Percentiles rank a stretch among this genome's conserved stretches.
These are phyloP conservation scores for Laticauda laticaudata DNA, from an alignment of 2,113 vertebrate genomes.

Conservation along the genomic window DNA sequence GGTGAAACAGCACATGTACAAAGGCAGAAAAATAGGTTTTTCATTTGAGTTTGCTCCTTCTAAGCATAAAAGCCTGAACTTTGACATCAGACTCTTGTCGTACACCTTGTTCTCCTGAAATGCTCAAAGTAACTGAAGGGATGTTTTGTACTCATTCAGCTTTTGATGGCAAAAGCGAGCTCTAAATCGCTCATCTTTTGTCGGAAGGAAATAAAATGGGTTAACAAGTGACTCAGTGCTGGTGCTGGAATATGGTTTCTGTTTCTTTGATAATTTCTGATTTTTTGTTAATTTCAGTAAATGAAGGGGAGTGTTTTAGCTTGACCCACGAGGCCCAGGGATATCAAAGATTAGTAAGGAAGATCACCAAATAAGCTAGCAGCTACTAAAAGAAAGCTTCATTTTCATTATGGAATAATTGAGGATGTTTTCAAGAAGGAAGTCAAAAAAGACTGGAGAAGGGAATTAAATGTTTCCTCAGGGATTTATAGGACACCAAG, in stretches of 20 bases:
- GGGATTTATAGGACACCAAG: not conserved
- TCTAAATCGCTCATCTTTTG: slow-evolving; percentile 26
- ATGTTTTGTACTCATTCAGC: slow-evolving; percentile 9
- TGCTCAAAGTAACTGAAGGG: slow-evolving; percentile 14
- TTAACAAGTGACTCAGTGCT: slow-evolving; percentile 2
- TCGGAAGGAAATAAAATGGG: slow-evolving; percentile 14
- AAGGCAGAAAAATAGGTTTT: not conserved
- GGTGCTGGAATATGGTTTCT: not conserved
- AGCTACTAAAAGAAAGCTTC: not conserved
- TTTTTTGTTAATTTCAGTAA: not conserved
- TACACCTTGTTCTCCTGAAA: slow-evolving; percentile 34
- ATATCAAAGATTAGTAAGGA: not conserved
- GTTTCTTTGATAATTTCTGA: not conserved
- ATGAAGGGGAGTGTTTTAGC: not conserved
- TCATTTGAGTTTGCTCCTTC: not conserved
- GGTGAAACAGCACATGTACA: not conserved
- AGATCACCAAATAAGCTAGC: not conserved
- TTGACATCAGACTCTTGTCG: slow-evolving; percentile 13
- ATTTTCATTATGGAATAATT: not conserved
- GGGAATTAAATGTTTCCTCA: not conserved
- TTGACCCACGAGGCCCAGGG: not conserved
- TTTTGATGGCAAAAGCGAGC: slow-evolving; percentile 13
- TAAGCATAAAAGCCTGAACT: slow-evolving; percentile 18
- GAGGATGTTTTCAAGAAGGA: not conserved
- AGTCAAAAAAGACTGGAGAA: not conserved